Percentiles rank a stretch among this genome's conserved stretches.
phyloP scores from a whole-genome alignment of 2,113 vertebrate genomes.

The Emydura subglobosa region DNA sequence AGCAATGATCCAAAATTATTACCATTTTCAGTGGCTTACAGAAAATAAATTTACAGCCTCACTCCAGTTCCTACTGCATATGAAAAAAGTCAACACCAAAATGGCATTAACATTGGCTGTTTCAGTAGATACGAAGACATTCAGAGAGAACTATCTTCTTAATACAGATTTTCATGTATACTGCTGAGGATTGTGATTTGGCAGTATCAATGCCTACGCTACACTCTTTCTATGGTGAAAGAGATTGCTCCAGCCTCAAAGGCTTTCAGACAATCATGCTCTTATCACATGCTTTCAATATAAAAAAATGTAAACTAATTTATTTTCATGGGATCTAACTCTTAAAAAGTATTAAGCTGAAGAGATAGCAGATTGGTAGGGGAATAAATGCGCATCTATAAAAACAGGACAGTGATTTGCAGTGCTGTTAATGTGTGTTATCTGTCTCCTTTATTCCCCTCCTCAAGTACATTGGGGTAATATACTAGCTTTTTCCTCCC shows the following conservation, averaged over 20 bases:
- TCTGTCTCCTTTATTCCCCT: not conserved
- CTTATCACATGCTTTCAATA: not conserved
- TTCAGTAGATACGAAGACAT: not conserved
- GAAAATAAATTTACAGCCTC: not conserved
- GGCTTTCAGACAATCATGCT: not conserved
- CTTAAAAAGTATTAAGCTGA: not conserved
- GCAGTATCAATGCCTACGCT: not conserved
- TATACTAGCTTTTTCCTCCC: not conserved
- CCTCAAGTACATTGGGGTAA: rapidly evolving
- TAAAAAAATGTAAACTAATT: not conserved
- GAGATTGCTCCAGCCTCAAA: not conserved
- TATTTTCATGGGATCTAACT: not conserved
- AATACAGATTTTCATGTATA: not conserved
- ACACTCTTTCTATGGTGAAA: not conserved
- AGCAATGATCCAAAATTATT: not conserved
- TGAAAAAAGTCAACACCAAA: not conserved
- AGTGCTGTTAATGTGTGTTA: not conserved
- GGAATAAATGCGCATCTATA: not conserved
- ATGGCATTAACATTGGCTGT: not conserved
- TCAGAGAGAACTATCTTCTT: not conserved
- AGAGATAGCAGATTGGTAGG: not conserved
- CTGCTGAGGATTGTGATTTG: not conserved
- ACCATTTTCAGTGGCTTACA: not conserved
- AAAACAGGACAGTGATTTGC: not conserved
- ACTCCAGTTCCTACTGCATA: not conserved